phyloP scores from a whole-genome alignment of 2,888 invertebrate genomes.

The Perdita meconis region DNA sequence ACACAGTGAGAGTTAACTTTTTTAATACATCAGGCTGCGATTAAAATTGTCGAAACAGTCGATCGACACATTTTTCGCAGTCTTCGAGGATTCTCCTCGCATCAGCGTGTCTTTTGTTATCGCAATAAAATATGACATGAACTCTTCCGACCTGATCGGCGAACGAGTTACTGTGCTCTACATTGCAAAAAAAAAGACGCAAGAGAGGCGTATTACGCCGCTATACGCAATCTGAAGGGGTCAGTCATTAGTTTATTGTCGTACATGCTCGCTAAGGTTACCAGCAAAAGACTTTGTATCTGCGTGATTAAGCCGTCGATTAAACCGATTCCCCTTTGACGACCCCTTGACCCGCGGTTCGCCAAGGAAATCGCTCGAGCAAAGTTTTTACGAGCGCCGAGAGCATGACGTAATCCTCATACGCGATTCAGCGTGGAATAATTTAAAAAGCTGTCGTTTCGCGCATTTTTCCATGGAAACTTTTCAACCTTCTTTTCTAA shows the following conservation, averaged over 20 bases:
- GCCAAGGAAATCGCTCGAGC: slow-evolving; percentile 4
- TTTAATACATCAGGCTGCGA: neutral
- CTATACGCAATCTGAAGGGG: slow-evolving; percentile 28
- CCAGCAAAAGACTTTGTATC: slow-evolving; percentile 28
- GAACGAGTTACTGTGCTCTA: neutral
- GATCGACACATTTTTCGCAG: neutral
- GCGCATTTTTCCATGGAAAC: neutral
- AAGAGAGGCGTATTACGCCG: slow-evolving; percentile 35
- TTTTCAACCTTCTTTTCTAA: neutral
- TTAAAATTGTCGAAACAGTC: neutral
- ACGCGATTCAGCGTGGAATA: slow-evolving; percentile 6
- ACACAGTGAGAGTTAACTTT: neutral
- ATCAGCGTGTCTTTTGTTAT: neutral
- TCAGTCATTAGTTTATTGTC: slow-evolving; percentile 47
- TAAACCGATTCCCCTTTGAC: slow-evolving; percentile 36
- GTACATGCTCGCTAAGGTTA: slow-evolving; percentile 28
- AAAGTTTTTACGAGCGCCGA: slow-evolving; percentile 19
- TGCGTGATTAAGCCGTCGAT: slow-evolving; percentile 32
- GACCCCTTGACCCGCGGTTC: slow-evolving; percentile 37
- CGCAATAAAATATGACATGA: slow-evolving; percentile 9
- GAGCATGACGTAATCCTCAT: slow-evolving; percentile 9
- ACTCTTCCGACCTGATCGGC: neutral
- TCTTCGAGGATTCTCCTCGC: neutral
- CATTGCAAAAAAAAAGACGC: slow-evolving; percentile 30
- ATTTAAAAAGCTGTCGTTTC: neutral